These are phyloP conservation scores for Chironomus tepperi DNA, from an alignment of 1,140 invertebrate species.

Conservation along the genomic window DNA sequence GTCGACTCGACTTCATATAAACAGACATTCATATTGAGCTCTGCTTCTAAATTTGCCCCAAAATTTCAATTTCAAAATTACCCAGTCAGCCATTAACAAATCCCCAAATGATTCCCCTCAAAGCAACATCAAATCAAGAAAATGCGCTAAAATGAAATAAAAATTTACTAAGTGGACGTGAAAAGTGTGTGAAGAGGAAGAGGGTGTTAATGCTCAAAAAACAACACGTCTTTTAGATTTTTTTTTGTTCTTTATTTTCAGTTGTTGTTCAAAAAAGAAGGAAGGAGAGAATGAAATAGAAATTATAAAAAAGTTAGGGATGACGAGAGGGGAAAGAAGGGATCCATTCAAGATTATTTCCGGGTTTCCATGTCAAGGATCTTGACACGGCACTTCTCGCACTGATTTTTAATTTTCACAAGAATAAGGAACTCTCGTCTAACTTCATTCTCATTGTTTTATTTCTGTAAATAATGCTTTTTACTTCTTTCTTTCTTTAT, in stretches of 20 bases:
- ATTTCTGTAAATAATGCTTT: background rate
- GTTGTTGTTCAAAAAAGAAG: background rate
- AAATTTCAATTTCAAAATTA: too few relatives aligned
- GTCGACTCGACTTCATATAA: too few relatives aligned
- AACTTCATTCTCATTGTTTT: background rate
- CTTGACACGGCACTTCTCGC: background rate
- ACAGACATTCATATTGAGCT: too few relatives aligned
- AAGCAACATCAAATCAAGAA: background rate
- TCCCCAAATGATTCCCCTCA: too few relatives aligned
- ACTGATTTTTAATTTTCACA: constrained; percentile 2
- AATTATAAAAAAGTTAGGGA: constrained; percentile 7
- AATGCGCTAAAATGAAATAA: background rate
- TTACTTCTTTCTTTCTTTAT: background rate
- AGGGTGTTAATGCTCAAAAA: background rate
- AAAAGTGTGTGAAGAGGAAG: background rate
- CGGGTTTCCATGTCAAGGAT: background rate
- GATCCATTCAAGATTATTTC: background rate
- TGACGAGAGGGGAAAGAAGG: background rate
- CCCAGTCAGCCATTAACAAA: too few relatives aligned
- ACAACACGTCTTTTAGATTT: background rate
- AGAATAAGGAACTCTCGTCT: background rate
- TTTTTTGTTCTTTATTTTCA: background rate
- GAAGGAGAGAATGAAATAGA: background rate
- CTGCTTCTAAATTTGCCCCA: too few relatives aligned
- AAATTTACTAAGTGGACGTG: background rate